A percentile compares a stretch with the other conserved stretches of the same genome.
Conservation (phyloP, 2,797 vertebrate genomes). For the Anabacerthia variegaticeps region DNA sequence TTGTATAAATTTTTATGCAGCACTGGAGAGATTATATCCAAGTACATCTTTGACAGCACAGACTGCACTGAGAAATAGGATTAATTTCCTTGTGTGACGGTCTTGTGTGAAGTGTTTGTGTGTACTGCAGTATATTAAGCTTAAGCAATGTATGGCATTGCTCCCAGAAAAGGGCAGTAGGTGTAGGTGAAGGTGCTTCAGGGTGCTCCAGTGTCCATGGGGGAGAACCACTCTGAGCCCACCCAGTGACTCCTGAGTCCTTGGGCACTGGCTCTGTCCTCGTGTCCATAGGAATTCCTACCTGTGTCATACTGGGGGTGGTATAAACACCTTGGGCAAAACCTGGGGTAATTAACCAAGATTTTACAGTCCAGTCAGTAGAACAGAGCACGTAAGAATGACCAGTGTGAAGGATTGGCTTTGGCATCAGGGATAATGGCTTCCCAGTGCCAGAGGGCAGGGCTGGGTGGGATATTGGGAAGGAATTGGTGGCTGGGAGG, state of each 20-base stretch:
- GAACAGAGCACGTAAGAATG: neutral
- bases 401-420: rapidly evolving
- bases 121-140: rapidly evolving
- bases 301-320: rapidly evolving
- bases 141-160: neutral
- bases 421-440: neutral
- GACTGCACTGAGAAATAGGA: neutral
- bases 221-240: neutral
- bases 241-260: neutral
- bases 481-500: neutral
- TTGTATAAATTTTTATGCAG: neutral
- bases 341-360: too few relatives aligned
- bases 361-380: neutral
- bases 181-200: neutral
- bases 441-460: neutral
- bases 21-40: neutral
- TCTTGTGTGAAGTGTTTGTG: rapidly evolving
- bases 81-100: neutral
- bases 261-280: neutral
- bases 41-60: neutral
- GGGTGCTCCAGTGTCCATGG: rapidly evolving
- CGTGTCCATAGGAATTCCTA: rapidly evolving
- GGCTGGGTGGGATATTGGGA: rapidly evolving
- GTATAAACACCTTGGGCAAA: neutral
- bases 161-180: neutral